Base-by-base conservation (phyloP, 2,113 vertebrate genomes). In the Rousettus leschenaultii region DNA sequence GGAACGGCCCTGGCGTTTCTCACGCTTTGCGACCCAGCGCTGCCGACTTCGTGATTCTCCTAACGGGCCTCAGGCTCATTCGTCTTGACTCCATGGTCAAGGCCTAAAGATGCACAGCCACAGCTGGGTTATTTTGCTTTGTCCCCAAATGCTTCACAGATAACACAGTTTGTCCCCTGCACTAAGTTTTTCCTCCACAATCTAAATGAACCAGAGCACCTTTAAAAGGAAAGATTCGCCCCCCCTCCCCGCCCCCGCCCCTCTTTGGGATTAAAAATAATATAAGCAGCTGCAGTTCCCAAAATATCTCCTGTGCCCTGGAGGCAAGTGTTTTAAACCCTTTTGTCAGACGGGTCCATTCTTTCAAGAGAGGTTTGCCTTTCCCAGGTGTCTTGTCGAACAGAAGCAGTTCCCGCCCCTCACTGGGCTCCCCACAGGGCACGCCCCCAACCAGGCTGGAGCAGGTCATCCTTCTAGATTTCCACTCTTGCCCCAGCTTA, bases 221-320 rank as follows among this genome's bases (percentile, higher is more conserved):
- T 96, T 71, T 33, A 3, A 57, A 90, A 89, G 48, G 40, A 53
- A 92, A 71, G 13, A 63, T 45, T 75, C 78, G 1, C 35, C 38
- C 48, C 8, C 8, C 6, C 43, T n/a, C n/a, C n/a, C n/a, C n/a
- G n/a, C 43, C 43, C 43, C 5, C 43, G 43, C 43, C 43, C 43
- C 70, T 65, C 53, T 80, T 93, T 77, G 43, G n/a, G n/a, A 92
- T 80, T 94, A 95, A 97, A 97, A 97, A 95, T 95, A 94, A 94
- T 77, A 68, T 35, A 92, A 84, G 70, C 70, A 87, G 45, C 77
- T 71, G n/a, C 85, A 68, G 4, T 53, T 92, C 88, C 80, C 84
- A 43, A 95, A 95, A 82, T 92, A 92, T 13, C 65, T 73, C 77
- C 90, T 87, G 89, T n/a, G 55, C 24, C 87, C 71, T 19, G 8